A percentile compares a stretch with the other conserved stretches of the same genome.
Conservation (phyloP, 2,797 vertebrate species). For the Cirrhinus molitorella region DNA sequence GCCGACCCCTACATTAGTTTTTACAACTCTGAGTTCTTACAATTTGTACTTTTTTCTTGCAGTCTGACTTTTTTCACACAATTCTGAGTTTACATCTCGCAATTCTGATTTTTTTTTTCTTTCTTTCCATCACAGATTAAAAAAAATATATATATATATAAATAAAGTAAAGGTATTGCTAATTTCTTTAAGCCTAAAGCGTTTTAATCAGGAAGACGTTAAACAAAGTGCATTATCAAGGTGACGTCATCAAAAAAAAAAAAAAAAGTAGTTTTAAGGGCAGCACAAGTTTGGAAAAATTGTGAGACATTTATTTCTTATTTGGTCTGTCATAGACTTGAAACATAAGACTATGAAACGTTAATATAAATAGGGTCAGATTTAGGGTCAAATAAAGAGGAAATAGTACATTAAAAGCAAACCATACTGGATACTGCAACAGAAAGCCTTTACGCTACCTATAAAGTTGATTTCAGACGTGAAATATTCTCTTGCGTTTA, state of each 20-base stretch:
- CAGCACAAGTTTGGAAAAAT: background rate
- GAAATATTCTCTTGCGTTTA: background rate
- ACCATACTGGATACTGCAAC: background rate
- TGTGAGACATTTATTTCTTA: background rate
- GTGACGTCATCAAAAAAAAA: background rate
- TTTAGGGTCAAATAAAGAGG: background rate
- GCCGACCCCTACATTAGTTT: no score
- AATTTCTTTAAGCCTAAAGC: background rate
- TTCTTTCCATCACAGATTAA: no score
- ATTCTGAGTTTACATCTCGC: background rate
- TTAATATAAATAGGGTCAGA: background rate
- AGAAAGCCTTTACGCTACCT: background rate
- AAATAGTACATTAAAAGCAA: conserved; percentile 4
- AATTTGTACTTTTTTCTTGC: no score
- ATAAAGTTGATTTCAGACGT: background rate
- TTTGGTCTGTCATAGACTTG: background rate
- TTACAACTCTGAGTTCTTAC: no score
- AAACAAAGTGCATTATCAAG: background rate
- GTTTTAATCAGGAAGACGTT: background rate
- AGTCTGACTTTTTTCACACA: background rate
- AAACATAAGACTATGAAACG: background rate
- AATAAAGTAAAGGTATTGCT: background rate
- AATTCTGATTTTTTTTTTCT: no score
- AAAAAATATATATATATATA: no score
- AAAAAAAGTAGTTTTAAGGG: background rate